Evolutionary conservation across 2,797 vertebrate genomes (phyloP), one percentile per base, ranked within the genome.

Genomic region (Kryptopterus vitreolus): DNA sequence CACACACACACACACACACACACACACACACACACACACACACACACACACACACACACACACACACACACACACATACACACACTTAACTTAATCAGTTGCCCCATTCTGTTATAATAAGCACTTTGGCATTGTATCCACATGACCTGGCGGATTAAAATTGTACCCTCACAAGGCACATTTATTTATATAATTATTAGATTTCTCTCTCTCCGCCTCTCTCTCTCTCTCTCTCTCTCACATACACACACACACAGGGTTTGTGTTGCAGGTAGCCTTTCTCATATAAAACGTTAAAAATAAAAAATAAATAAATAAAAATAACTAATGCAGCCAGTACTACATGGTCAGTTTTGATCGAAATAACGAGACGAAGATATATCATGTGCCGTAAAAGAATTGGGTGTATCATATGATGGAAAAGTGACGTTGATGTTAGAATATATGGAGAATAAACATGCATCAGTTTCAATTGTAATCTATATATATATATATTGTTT

Each of bases 121-220:
- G 57, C 74, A 77, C n/a, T 7, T 52, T 71, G 74, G 66, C 66
- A 77, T 62, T 38, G n/a, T 61, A 81, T 65, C 73, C 76, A 70
- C 31, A 53, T 16, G 70, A 70, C 29, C 70, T 65, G 18, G 26
- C 57, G 77, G 33, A 46, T 57, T 43, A 59, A 78, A 72, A 66
- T 58, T 12, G 75, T 22, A 58, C 66, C 72, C 75, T 62, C 62
- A 78, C 75, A 35, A 65, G 75, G 78, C 68, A 81, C 26, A 79
- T 33, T 85, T 78, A 63, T 43, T 33, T 61, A 22, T 70, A 43
- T 24, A 13, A 85, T 84, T 83, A 82, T 38, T 76, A 33, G 63
- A 52, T 63, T 38, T 38, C 38, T 38, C 38, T 38, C 38, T 38
- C 38, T 38, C 35, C n/a, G n/a, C n/a, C n/a, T 38, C 35, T 38